Conservation (phyloP, 2,888 invertebrate genomes). For the Chrysolina americana region DNA sequence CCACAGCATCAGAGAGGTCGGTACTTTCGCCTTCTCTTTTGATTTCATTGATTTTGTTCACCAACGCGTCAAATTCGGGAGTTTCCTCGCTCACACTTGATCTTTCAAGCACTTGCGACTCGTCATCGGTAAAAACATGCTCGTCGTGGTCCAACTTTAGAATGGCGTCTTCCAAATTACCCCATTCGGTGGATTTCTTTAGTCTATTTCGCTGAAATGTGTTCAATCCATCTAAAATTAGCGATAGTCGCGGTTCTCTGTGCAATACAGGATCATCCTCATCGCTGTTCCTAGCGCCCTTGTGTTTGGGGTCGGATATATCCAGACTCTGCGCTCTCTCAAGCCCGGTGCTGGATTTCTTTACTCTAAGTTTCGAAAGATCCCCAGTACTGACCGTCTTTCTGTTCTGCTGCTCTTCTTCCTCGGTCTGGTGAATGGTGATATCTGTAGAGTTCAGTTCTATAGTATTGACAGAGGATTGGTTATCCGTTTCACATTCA, state of each 20-base stretch:
- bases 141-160: conserved; percentile 70
- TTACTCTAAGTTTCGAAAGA: conserved; percentile 77
- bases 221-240: conserved; percentile 77
- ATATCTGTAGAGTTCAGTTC: conserved; percentile 83
- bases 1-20: conserved; percentile 40
- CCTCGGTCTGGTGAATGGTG: conserved; percentile 81
- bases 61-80: conserved; percentile 64
- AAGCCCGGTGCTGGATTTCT: conserved; percentile 68
- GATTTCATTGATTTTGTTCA: conserved; percentile 66
- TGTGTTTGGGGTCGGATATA: conserved; percentile 72
- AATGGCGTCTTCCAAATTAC: conserved; percentile 83
- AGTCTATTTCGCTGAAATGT: conserved; percentile 79
- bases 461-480: conserved; percentile 75
- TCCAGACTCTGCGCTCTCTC: conserved; percentile 88
- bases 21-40: conserved; percentile 56
- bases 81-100: conserved; percentile 56
- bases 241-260: conserved; percentile 75
- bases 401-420: conserved; percentile 76
- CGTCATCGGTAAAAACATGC: conserved; percentile 43
- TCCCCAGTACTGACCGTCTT: conserved; percentile 87
- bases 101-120: conserved; percentile 39
- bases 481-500: conserved; percentile 70
- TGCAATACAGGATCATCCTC: conserved; percentile 65
- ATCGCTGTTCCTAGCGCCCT: conserved; percentile 41
- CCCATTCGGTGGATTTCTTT: conserved; percentile 84